A percentile compares a stretch with the other conserved stretches of the same genome.
phyloP scores from a whole-genome alignment of 2,888 invertebrate species.

The Odontomyia ornata region DNA sequence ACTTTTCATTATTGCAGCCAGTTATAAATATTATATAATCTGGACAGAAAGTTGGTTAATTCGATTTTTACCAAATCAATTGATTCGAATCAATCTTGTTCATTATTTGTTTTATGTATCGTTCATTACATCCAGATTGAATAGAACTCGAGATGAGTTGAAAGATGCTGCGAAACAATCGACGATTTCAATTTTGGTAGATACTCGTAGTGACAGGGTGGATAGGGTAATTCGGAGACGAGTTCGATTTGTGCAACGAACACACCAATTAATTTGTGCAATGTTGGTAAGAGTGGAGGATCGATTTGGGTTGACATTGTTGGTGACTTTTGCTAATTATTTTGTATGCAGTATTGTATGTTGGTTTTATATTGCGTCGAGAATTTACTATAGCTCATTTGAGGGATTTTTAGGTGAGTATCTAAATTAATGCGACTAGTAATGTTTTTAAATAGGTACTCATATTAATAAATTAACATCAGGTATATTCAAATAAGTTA shows the following conservation, averaged over 20 bases:
- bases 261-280: too few relatives aligned
- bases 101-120: slow-evolving; percentile 32
- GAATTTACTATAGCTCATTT: background rate
- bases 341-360: slow-evolving; percentile 25
- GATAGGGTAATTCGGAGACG: too few relatives aligned
- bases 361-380: slow-evolving; percentile 27
- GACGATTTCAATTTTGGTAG: too few relatives aligned
- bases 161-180: too few relatives aligned
- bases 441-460: too few relatives aligned
- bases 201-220: too few relatives aligned
- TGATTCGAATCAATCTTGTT: slow-evolving; percentile 32
- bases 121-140: slow-evolving; percentile 1
- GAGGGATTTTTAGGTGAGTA: background rate
- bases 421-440: too few relatives aligned
- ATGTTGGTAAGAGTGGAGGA: too few relatives aligned
- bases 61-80: slow-evolving; percentile 32
- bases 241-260: too few relatives aligned
- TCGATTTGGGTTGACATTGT: slow-evolving; percentile 23
- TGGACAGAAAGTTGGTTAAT: slow-evolving; percentile 36
- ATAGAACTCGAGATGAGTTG: slow-evolving; percentile 4
- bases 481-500: too few relatives aligned
- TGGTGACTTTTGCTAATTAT: slow-evolving; percentile 29
- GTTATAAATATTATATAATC: background rate
- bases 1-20: slow-evolving; percentile 43
- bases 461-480: too few relatives aligned